Evolutionary conservation across 2,113 vertebrate genomes (phyloP).

Genomic region (Sapajus apella): DNA sequence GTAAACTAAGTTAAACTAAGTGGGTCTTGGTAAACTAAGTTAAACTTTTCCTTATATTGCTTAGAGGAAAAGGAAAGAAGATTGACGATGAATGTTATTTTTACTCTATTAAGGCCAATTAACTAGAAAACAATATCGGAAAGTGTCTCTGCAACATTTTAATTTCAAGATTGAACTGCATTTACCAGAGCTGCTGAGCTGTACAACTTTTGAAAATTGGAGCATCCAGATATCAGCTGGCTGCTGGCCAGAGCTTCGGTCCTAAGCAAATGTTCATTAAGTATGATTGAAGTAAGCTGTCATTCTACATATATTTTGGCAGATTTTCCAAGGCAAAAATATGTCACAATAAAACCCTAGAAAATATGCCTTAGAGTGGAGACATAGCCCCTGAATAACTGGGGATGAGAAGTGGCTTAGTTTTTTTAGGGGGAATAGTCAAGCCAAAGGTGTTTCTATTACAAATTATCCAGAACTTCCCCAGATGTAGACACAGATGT

Average conservation of each 20-base stretch:
- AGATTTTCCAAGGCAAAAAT: background rate
- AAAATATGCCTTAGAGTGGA: background rate
- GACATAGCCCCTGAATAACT: background rate
- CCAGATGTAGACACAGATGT: background rate
- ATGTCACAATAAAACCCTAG: background rate
- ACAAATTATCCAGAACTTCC: background rate
- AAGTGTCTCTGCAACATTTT: background rate
- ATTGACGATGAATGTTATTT: background rate
- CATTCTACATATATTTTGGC: background rate
- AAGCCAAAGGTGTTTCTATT: background rate
- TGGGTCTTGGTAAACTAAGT: background rate
- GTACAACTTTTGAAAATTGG: background rate
- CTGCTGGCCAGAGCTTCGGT: background rate
- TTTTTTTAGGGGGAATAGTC: background rate
- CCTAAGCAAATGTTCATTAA: background rate
- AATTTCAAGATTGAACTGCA: background rate
- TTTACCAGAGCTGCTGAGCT: background rate
- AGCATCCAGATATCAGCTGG: background rate
- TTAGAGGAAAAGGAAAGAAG: background rate
- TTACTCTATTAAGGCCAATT: background rate
- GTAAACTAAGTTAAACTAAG: background rate
- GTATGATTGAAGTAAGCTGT: background rate
- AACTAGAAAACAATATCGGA: conserved; percentile 16
- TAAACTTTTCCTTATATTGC: background rate
- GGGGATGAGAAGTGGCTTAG: background rate